Base-by-base conservation (phyloP, 2,888 invertebrate genomes). In the Netelia fuscicornis region DNA sequence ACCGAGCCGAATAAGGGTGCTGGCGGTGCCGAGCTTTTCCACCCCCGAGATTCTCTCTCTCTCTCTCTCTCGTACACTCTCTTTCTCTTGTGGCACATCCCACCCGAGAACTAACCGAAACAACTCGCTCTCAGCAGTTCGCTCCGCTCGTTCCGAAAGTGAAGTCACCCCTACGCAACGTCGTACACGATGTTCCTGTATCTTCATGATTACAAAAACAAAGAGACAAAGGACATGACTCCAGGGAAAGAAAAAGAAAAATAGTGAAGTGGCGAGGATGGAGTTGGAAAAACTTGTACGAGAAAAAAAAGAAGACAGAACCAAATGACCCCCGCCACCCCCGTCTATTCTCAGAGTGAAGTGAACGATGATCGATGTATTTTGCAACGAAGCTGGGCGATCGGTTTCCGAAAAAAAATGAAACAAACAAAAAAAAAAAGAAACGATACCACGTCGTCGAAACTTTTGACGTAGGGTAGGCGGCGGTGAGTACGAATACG, bases 1-100 rank as follows among this genome's bases (percentile, higher is more conserved):
- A 89, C 85, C 86, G 81, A 80, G 82, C 86, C 83, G 86, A 86
- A 87, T 86, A 87, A 88, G 86, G 78, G 86, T 78, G 67, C 42
- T 75, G 81, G 82, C 82, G 76, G 86, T 86, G 83, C 80, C 58
- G 86, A 85, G 86, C 86, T 87, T 83, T 74, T 72, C 70, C 76
- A 60, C 75, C 56, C 71, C 77, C 64, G 60, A 62, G 48, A 30
- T 44, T 62, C 60, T 44, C 20, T 64, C 20, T 48, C 65, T n/a
- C n/a, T 23, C 67, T 44, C 54, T 37, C 44, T 37, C 37, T 37
- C 37, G 37, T 6, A 37, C 37, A 37, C 6, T 37, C 37, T 37
- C 37, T 5, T 37, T 37, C 65, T 60, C 37, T 30, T 75, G 20
- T 71, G n/a, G 62, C 82, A 58, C 60, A 58, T 67, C 17, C 48